Percentiles rank a stretch among this genome's conserved stretches.
Conservation (phyloP, 2,113 vertebrate genomes). For the Camelus dromedarius region DNA sequence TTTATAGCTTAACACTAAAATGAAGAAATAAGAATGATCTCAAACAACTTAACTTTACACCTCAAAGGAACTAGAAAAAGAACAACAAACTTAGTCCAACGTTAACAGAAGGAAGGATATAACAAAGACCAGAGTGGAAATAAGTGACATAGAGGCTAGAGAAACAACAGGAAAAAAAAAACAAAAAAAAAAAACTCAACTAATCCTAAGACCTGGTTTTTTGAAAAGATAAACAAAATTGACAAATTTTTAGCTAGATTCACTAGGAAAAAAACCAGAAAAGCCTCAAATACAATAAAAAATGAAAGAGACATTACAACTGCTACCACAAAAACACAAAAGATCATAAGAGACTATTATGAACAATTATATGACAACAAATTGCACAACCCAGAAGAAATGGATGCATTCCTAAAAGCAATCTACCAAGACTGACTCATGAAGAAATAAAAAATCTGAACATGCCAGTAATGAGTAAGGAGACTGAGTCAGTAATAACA, state of each 20-base stretch:
- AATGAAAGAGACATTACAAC: background rate
- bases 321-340: background rate
- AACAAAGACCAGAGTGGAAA: background rate
- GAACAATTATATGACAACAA: background rate
- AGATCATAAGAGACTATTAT: background rate
- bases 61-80: background rate
- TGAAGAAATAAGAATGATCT: background rate
- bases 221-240: background rate
- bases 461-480: background rate
- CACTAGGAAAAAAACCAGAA: background rate
- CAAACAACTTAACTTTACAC: background rate
- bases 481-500: background rate
- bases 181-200: background rate
- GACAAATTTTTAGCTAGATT: background rate
- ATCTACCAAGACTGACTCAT: background rate
- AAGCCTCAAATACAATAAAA: background rate
- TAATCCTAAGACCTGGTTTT: background rate
- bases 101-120: background rate
- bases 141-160: background rate
- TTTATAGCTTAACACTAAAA: background rate
- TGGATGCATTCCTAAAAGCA: background rate
- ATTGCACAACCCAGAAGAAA: background rate
- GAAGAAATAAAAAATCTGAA: conserved; percentile 11
- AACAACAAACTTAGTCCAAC: background rate
- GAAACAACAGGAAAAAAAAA: conserved; percentile 1